Evolutionary conservation across 2,113 vertebrate species (phyloP).

Genomic region (Bungarus multicinctus): DNA sequence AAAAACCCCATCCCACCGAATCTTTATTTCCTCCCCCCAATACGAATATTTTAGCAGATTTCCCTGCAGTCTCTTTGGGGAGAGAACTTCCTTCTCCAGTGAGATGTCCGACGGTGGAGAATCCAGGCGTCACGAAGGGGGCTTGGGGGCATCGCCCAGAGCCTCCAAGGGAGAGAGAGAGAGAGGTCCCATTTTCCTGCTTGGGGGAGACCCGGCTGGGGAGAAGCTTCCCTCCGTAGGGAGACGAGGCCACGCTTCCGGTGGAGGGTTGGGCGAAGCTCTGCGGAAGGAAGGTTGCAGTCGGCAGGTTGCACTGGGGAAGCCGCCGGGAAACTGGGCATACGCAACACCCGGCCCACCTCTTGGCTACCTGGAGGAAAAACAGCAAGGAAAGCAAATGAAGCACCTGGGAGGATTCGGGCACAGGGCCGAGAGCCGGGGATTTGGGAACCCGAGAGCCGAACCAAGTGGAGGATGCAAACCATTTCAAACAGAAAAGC

Average conservation of each 20-base stretch:
- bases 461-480: neutral
- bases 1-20: neutral
- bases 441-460: neutral
- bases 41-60: neutral
- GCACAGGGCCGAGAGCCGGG: neutral
- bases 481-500: neutral
- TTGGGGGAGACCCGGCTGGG: slow-evolving; percentile 80
- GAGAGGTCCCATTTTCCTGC: slow-evolving; percentile 80
- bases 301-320: slow-evolving; percentile 85
- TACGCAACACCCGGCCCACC: slow-evolving; percentile 90
- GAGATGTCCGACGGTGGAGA: neutral
- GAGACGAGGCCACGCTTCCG: slow-evolving; percentile 75
- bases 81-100: neutral
- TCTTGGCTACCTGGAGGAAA: slow-evolving; percentile 81
- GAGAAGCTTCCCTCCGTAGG: slow-evolving; percentile 68
- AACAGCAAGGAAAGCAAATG: neutral
- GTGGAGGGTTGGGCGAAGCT: slow-evolving; percentile 78
- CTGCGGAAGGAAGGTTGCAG: slow-evolving; percentile 71
- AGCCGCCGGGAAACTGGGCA: slow-evolving; percentile 90
- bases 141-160: slow-evolving; percentile 73
- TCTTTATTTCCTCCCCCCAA: neutral
- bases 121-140: slow-evolving; percentile 72
- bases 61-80: neutral
- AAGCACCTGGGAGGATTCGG: neutral
- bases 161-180: slow-evolving; percentile 54